Conservation (phyloP, 2,888 invertebrate genomes). For the Trachelus iudaicus region DNA sequence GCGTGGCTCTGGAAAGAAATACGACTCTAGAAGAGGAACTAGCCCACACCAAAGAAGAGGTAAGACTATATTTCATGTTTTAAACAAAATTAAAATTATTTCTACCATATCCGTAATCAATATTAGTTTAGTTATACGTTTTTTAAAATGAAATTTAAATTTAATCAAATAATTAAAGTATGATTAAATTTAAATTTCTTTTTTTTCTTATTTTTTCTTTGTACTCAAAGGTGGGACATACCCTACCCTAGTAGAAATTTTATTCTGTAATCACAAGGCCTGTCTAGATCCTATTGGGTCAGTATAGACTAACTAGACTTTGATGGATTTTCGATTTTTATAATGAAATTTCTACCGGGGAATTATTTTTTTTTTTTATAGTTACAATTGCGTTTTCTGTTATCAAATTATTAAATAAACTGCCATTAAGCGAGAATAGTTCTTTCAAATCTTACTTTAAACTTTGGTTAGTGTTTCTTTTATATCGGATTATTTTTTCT, state of each 20-base stretch:
- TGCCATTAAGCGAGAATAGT: background rate
- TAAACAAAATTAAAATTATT: background rate
- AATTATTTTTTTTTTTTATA: background rate
- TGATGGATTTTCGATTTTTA: background rate
- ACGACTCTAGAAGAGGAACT: constrained; percentile 96
- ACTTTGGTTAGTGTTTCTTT: background rate
- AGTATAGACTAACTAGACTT: background rate
- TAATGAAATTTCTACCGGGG: background rate
- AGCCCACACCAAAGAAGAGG: constrained; percentile 95
- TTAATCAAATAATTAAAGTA: too few relatives aligned
- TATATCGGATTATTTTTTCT: constrained; percentile 2
- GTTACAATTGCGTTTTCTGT: background rate
- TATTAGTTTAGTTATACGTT: too few relatives aligned
- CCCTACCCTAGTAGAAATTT: too few relatives aligned
- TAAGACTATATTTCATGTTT: constrained; percentile 64
- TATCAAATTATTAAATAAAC: background rate
- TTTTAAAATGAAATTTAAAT: too few relatives aligned
- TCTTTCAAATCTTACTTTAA: background rate
- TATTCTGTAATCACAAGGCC: too few relatives aligned
- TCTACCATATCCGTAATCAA: background rate
- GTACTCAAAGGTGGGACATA: too few relatives aligned
- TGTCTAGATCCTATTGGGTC: too few relatives aligned
- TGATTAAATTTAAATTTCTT: too few relatives aligned
- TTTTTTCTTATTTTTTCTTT: too few relatives aligned
- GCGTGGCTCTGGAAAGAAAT: constrained; percentile 96